Conservation (phyloP, 2,888 invertebrate genomes). For the Cataglyphis livida region DNA sequence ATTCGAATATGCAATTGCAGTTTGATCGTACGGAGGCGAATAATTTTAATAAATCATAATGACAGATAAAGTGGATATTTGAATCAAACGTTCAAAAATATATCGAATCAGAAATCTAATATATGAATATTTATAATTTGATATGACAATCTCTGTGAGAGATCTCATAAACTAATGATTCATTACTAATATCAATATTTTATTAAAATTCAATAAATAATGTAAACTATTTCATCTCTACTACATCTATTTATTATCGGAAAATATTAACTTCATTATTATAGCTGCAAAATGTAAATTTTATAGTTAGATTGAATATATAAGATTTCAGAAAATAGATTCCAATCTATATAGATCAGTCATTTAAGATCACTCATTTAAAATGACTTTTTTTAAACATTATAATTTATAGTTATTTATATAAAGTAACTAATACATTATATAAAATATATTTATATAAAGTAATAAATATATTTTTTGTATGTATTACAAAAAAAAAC, state of each 20-base stretch:
- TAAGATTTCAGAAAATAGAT: background rate
- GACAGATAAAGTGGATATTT: background rate
- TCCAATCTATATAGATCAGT: background rate
- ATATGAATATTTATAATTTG: background rate
- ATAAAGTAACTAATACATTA: background rate
- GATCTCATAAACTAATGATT: too few relatives aligned
- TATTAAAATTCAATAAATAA: background rate
- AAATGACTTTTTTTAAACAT: too few relatives aligned
- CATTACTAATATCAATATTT: background rate
- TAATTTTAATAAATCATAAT: conserved; percentile 17
- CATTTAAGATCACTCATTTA: background rate
- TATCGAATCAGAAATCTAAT: background rate
- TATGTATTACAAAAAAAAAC: too few relatives aligned
- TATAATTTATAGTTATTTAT: background rate
- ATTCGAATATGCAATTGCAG: background rate
- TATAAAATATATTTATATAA: too few relatives aligned
- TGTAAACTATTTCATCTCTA: background rate
- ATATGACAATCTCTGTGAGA: background rate
- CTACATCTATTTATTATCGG: background rate
- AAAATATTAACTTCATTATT: background rate
- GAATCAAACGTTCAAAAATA: background rate
- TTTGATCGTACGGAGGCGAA: background rate
- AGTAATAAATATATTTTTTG: too few relatives aligned
- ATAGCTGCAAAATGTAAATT: background rate
- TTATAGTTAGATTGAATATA: background rate